Conservation (phyloP, 64 coral and sea anemone genomes). For the Trachythela sp. region DNA sequence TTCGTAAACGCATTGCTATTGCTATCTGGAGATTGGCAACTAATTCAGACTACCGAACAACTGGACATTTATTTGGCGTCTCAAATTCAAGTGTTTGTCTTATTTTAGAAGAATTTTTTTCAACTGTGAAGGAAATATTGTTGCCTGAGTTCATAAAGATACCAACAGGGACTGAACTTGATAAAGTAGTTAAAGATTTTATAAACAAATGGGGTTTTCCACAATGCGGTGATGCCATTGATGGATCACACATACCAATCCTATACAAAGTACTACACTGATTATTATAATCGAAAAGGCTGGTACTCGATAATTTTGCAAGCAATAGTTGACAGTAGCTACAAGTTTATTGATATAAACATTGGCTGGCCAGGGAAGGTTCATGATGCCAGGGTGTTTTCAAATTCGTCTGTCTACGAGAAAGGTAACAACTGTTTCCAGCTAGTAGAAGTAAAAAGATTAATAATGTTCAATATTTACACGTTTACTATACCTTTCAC, state of each 20-base stretch:
- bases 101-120: neutral
- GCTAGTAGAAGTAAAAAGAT: neutral
- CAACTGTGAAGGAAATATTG: neutral
- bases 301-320: too few relatives aligned
- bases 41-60: neutral
- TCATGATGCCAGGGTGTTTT: neutral
- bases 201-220: neutral
- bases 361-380: neutral
- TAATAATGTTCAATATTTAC: neutral
- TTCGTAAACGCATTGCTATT: neutral
- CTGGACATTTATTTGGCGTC: neutral
- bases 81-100: neutral
- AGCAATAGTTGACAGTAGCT: constrained; percentile 22
- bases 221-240: constrained; percentile 22
- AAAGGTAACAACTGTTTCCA: too few relatives aligned
- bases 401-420: too few relatives aligned
- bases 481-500: too few relatives aligned
- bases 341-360: constrained; percentile 6
- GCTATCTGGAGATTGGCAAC: neutral
- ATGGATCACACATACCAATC: constrained; percentile 37
- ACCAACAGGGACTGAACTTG: neutral
- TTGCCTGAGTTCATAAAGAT: neutral
- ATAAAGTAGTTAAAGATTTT: neutral
- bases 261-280: neutral
- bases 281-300: too few relatives aligned